A percentile compares a stretch with the other conserved stretches of the same genome.
phyloP scores from a whole-genome alignment of 2,888 invertebrate species.

The Schizotus pectinicornis region DNA sequence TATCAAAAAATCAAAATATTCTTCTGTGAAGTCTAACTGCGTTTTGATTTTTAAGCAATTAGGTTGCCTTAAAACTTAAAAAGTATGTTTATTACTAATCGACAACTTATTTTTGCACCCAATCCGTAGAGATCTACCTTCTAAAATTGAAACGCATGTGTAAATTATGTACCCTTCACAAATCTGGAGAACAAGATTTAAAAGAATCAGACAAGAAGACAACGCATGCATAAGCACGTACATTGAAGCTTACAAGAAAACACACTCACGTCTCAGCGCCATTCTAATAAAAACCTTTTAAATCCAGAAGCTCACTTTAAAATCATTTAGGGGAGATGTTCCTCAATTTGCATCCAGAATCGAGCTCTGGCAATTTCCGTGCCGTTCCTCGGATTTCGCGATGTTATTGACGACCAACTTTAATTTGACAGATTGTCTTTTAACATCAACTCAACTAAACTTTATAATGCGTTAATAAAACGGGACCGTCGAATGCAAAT shows the following conservation, averaged over 20 bases:
- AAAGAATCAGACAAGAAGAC: conserved; percentile 15
- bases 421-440: conserved; percentile 51
- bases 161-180: too few relatives aligned
- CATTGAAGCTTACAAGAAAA: conserved; percentile 22
- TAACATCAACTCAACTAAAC: conserved; percentile 38
- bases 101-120: too few relatives aligned
- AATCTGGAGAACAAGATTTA: background rate
- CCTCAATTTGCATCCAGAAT: conserved; percentile 28
- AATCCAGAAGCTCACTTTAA: conserved; percentile 40
- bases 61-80: too few relatives aligned
- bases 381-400: conserved; percentile 26
- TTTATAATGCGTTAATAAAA: conserved; percentile 42
- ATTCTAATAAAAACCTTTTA: conserved; percentile 38
- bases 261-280: conserved; percentile 22
- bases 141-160: too few relatives aligned
- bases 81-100: too few relatives aligned
- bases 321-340: conserved; percentile 46
- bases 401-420: conserved; percentile 46
- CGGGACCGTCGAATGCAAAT: conserved; percentile 27
- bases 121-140: too few relatives aligned
- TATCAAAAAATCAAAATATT: too few relatives aligned
- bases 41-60: too few relatives aligned
- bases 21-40: too few relatives aligned
- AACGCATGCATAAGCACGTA: conserved; percentile 5
- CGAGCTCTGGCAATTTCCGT: conserved; percentile 22